Conservation (phyloP, 2,888 invertebrate species). For the Rhogogaster chlorosoma region DNA sequence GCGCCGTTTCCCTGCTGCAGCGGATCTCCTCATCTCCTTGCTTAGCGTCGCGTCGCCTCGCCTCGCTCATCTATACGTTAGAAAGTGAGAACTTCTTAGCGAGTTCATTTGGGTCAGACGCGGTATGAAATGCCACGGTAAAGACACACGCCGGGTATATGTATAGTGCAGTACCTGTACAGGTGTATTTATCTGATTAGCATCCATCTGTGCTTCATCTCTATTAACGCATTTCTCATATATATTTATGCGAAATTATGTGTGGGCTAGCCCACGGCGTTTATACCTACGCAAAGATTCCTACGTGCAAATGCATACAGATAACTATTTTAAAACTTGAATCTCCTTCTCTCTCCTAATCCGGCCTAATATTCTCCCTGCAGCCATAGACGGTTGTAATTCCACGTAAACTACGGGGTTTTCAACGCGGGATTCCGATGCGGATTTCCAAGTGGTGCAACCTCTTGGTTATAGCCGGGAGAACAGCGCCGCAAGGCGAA, state of each 20-base stretch:
- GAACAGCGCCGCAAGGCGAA: slow-evolving; percentile 13
- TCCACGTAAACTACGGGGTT: neutral
- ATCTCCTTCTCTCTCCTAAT: slow-evolving; percentile 26
- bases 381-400: slow-evolving; percentile 25
- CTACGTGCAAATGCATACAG: neutral
- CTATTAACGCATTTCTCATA: neutral
- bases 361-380: neutral
- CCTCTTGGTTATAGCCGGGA: neutral
- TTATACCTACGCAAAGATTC: slow-evolving; percentile 3
- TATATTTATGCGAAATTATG: neutral
- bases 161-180: neutral
- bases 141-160: neutral
- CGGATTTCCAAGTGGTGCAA: slow-evolving; percentile 32
- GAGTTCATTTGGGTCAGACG: slow-evolving; percentile 45
- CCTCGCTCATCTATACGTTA: slow-evolving; percentile 19
- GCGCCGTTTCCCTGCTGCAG: slow-evolving; percentile 23
- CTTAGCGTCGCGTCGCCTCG: neutral
- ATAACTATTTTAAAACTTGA: neutral
- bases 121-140: slow-evolving; percentile 41
- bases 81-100: slow-evolving; percentile 42
- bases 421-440: slow-evolving; percentile 22
- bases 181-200: slow-evolving; percentile 19
- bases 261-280: slow-evolving; percentile 13
- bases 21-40: neutral
- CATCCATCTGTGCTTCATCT: slow-evolving; percentile 9